These are phyloP conservation scores for Sebastes itinus DNA, from an alignment of 2,797 vertebrate species.

Conservation along the genomic window DNA sequence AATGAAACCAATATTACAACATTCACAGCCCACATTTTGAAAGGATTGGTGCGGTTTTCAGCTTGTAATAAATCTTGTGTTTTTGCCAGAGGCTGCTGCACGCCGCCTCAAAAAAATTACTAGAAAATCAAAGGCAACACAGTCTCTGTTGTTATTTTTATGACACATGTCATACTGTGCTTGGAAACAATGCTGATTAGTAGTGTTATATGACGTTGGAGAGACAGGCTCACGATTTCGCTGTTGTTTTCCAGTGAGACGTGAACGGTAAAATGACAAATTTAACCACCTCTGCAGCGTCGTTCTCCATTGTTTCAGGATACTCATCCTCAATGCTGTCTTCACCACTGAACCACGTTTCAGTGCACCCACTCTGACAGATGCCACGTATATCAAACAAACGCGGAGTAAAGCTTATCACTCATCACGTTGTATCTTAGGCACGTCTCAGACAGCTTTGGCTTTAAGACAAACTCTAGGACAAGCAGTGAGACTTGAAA, in stretches of 20 bases:
- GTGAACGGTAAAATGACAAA: not conserved
- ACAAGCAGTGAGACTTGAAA: constrained; percentile 1
- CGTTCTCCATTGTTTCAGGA: not conserved
- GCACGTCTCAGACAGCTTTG: not conserved
- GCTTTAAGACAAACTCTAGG: constrained; percentile 14
- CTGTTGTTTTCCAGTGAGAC: constrained; percentile 12
- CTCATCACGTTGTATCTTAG: not conserved
- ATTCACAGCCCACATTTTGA: constrained; percentile 15
- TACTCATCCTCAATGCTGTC: not conserved
- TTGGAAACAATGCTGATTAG: constrained; percentile 42
- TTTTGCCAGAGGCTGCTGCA: constrained; percentile 45
- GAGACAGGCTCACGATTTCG: constrained; percentile 18
- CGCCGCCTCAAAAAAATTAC: constrained; percentile 20
- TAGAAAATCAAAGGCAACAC: constrained; percentile 55
- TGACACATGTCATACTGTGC: constrained; percentile 39
- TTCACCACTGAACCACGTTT: not conserved
- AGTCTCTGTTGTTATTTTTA: constrained; percentile 57
- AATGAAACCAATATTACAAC: constrained; percentile 51
- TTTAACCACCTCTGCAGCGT: not conserved
- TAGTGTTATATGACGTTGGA: constrained; percentile 19
- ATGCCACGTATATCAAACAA: constrained; percentile 7
- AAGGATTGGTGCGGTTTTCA: constrained; percentile 5
- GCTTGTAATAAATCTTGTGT: constrained; percentile 36
- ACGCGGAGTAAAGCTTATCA: not conserved
- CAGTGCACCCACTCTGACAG: not conserved